These are phyloP conservation scores for Lamproptera curius DNA, from an alignment of 2,888 invertebrate genomes.

Conservation along the genomic window DNA sequence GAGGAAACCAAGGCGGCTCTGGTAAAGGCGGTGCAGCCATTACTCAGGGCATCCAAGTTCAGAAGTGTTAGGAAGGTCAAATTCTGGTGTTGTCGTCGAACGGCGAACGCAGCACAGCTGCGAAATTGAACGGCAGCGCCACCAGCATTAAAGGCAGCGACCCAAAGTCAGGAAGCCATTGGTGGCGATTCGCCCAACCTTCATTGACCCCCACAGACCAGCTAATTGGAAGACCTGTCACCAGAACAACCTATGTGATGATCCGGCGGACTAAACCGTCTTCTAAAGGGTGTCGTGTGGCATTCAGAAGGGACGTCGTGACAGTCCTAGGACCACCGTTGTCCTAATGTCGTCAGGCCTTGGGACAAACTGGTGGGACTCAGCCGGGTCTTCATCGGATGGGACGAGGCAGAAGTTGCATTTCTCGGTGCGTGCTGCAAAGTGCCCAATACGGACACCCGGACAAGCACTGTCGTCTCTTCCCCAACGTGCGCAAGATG, in stretches of 20 bases:
- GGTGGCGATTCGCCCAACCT: neutral
- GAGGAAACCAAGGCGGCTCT: neutral
- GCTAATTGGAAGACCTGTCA: neutral
- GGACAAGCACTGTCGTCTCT: constrained; percentile 25
- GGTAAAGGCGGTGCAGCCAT: neutral
- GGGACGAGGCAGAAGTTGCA: constrained; percentile 21
- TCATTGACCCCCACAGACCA: neutral
- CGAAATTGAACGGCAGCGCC: constrained; percentile 16
- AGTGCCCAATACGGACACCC: constrained; percentile 39
- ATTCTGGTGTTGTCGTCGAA: constrained; percentile 20
- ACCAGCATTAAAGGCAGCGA: neutral
- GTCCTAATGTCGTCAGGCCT: constrained; percentile 19
- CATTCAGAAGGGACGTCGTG: neutral
- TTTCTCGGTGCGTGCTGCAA: constrained; percentile 26
- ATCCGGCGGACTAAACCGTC: neutral
- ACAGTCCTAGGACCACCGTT: neutral
- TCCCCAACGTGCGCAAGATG: constrained; percentile 26
- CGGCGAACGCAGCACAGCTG: neutral
- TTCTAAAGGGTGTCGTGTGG: neutral
- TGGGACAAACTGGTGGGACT: neutral
- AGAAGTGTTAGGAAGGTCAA: constrained; percentile 15
- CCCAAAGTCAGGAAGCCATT: neutral
- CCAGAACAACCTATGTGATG: constrained; percentile 16
- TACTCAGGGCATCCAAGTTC: neutral
- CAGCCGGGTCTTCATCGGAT: constrained; percentile 17